Evolutionary conservation across 2,888 invertebrate genomes (phyloP), one percentile per base, ranked within the genome.

Genomic region (Adela reaumurella): DNA sequence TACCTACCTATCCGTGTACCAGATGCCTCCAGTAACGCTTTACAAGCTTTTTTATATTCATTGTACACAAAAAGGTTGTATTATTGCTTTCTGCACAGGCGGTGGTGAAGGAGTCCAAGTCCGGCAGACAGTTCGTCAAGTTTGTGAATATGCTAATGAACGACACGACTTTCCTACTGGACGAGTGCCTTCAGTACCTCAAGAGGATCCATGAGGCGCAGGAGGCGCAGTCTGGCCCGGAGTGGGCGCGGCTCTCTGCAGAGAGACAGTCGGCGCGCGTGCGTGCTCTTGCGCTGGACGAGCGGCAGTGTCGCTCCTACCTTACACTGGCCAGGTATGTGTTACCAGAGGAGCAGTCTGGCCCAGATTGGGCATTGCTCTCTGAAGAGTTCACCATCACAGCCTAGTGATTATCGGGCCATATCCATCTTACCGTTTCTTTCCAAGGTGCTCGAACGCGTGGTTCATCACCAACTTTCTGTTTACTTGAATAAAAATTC

Each of bases 101-200:
- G 17, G 88, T 98, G 58, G 88, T 97, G 53, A 89, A 90, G 56
- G 96, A 97, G 71, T 97, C 97, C 16, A 88, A 90, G 52, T 88
- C 87, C 51, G 94, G 94, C 19, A 91, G 89, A 54, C 94, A 95
- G 69, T 97, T 97, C 72, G 95, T 97, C 6, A 93, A 95, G 60
- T 97, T 97, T 66, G 88, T 97, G 57, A 97, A 97, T 70, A 94
- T 97, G 96, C 73, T 97, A 56, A 97, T 97, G 94, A 97, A 97
- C 64, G 97, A 97, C 69, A 97, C 96, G 18, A 97, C 97, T 48
- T 97, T 96, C 77, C 81, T 97, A 51, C 80, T 97, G 55, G 99
- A 99, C 67, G 99, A 99, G 70, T 48, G 18, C 35, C 49, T 50
- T 3, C 63, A 96, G 74, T 92, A 94, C 60, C 81, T 98, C 55